Percentiles rank a stretch among this genome's conserved stretches.
phyloP scores from a whole-genome alignment of 2,888 invertebrate species.

The Cataglyphis albicans region DNA sequence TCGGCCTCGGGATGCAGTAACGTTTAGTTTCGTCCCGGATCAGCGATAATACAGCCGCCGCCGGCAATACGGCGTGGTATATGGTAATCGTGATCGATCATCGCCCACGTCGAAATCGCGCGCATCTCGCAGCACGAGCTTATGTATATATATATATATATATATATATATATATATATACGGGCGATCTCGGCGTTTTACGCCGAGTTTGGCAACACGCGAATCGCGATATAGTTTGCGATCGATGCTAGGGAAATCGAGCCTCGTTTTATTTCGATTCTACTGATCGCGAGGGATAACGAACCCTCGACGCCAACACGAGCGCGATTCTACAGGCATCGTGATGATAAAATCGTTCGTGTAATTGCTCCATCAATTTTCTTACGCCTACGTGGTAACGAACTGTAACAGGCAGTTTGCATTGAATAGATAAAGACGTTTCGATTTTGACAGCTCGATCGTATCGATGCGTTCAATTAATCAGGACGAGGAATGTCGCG shows the following conservation, averaged over 20 bases:
- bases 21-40: slow-evolving; percentile 42
- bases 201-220: slow-evolving; percentile 65
- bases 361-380: slow-evolving; percentile 73
- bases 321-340: slow-evolving; percentile 57
- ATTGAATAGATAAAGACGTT: background rate
- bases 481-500: background rate
- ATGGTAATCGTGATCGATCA: slow-evolving; percentile 66
- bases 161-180: slow-evolving; percentile 14
- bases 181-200: slow-evolving; percentile 63
- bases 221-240: slow-evolving; percentile 38
- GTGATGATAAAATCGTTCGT: slow-evolving; percentile 47
- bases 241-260: slow-evolving; percentile 59
- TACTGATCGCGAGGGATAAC: background rate
- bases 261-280: slow-evolving; percentile 50
- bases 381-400: slow-evolving; percentile 48
- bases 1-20: slow-evolving; percentile 4
- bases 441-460: background rate
- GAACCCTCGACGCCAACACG: no score
- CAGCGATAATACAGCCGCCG: slow-evolving; percentile 14
- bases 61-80: slow-evolving; percentile 27
- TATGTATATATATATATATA: background rate
- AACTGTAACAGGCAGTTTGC: background rate
- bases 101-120: slow-evolving; percentile 53
- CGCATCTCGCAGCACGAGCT: slow-evolving; percentile 12
- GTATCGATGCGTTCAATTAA: background rate